phyloP scores from a whole-genome alignment of 2,797 vertebrate species.

The Cirrhinus molitorella region DNA sequence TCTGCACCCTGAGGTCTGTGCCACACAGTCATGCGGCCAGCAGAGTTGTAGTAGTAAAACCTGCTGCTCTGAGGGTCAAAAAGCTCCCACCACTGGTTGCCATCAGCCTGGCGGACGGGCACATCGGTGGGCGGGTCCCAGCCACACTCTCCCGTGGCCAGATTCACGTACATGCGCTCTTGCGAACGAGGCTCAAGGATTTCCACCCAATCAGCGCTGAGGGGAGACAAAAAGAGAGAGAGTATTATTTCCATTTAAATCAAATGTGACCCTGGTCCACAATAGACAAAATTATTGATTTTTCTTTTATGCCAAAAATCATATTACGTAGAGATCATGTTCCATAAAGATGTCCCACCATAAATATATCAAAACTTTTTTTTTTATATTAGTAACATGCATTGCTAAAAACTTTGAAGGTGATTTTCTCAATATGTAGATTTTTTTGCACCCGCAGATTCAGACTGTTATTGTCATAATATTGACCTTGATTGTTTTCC shows the following conservation, averaged over 20 bases:
- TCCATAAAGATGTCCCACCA: no score
- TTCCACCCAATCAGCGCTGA: constrained; percentile 92
- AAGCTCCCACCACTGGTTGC: constrained; percentile 95
- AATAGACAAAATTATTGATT: no score
- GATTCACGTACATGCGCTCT: constrained; percentile 91
- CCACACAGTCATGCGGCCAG: constrained; percentile 87
- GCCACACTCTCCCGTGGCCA: constrained; percentile 87
- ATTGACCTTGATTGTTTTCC: not conserved
- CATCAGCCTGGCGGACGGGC: constrained; percentile 85
- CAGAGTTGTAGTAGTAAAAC: constrained; percentile 93
- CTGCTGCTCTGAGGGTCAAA: constrained; percentile 88
- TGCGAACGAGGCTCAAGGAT: constrained; percentile 91
- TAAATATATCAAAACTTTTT: no score
- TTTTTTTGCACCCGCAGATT: no score
- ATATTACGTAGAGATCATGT: no score
- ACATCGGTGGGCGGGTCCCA: constrained; percentile 86
- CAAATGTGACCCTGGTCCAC: no score
- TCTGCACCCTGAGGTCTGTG: constrained; percentile 89
- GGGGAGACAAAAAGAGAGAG: constrained; percentile 19
- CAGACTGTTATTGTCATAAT: not conserved
- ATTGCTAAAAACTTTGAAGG: no score
- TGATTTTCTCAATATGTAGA: no score
- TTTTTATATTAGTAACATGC: no score
- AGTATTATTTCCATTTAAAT: not conserved
- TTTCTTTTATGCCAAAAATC: no score